Conservation (phyloP, 64 coral and sea anemone species). For the Dendrophyllia cribrosa region DNA sequence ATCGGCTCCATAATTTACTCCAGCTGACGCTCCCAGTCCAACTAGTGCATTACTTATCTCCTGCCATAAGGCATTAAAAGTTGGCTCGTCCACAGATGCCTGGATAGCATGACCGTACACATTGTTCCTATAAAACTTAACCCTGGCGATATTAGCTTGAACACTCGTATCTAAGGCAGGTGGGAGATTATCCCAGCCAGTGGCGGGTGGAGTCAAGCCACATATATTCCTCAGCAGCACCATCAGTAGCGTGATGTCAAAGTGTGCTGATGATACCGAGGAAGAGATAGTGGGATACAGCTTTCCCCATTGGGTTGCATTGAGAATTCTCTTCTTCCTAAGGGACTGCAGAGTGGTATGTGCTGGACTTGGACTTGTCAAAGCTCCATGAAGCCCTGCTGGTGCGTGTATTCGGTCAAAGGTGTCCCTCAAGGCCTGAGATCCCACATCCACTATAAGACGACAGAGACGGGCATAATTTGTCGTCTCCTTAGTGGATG, state of each 20-base stretch:
- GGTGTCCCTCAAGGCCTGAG: neutral
- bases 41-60: conserved; percentile 9
- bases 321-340: conserved; percentile 11
- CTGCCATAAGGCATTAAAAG: conserved; percentile 34
- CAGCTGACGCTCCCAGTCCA: conserved; percentile 7
- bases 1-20: neutral
- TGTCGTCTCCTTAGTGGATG: conserved; percentile 7
- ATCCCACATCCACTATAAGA: conserved; percentile 26
- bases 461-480: conserved; percentile 22
- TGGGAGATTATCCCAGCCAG: conserved; percentile 45
- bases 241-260: conserved; percentile 43
- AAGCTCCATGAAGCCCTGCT: neutral
- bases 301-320: neutral
- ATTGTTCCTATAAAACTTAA: conserved; percentile 61
- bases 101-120: conserved; percentile 27
- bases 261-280: neutral
- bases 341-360: neutral
- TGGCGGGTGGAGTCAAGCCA: neutral
- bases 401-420: conserved; percentile 22
- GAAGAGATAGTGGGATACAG: conserved; percentile 18
- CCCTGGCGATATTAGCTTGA: conserved; percentile 28
- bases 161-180: neutral
- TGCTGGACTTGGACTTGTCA: neutral
- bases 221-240: conserved; percentile 43
- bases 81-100: neutral